Conservation (phyloP, 2,113 vertebrate species). For the Aleadryas rufinucha region DNA sequence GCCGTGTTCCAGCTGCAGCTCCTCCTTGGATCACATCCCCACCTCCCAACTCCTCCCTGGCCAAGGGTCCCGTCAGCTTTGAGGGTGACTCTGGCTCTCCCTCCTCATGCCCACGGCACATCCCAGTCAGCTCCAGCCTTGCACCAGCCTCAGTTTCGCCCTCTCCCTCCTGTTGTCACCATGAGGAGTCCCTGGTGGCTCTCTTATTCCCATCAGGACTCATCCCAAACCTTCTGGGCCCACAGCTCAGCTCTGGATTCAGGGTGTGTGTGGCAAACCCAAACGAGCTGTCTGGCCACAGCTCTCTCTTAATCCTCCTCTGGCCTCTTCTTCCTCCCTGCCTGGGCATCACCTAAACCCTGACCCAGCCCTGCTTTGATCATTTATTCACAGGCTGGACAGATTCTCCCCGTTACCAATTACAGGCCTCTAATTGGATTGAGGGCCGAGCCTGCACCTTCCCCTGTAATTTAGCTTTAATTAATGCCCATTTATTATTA, state of each 20-base stretch:
- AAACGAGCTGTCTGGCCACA: accelerated
- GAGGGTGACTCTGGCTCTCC: not conserved
- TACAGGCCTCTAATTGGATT: not conserved
- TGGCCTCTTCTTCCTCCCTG: not conserved
- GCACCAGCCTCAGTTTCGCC: not conserved
- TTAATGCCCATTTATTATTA: constrained; percentile 52
- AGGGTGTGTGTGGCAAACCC: not conserved
- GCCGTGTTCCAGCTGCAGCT: not conserved
- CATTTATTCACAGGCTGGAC: not conserved
- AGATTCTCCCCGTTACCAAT: not conserved
- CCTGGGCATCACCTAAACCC: not conserved
- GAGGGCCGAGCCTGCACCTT: not conserved
- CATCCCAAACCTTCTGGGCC: not conserved
- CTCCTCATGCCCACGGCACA: not conserved
- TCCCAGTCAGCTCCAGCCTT: not conserved
- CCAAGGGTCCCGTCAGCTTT: not conserved
- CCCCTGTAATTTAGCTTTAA: constrained; percentile 49
- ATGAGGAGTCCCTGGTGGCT: not conserved
- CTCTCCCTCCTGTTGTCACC: not conserved
- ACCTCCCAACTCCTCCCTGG: not conserved
- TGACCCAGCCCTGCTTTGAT: not conserved
- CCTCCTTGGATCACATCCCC: not conserved
- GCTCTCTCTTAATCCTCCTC: not conserved
- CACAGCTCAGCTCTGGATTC: not conserved
- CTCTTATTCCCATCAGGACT: not conserved